Evolutionary conservation across 1,140 invertebrate genomes (phyloP).

Genomic region (Tetranychus urticae): DNA sequence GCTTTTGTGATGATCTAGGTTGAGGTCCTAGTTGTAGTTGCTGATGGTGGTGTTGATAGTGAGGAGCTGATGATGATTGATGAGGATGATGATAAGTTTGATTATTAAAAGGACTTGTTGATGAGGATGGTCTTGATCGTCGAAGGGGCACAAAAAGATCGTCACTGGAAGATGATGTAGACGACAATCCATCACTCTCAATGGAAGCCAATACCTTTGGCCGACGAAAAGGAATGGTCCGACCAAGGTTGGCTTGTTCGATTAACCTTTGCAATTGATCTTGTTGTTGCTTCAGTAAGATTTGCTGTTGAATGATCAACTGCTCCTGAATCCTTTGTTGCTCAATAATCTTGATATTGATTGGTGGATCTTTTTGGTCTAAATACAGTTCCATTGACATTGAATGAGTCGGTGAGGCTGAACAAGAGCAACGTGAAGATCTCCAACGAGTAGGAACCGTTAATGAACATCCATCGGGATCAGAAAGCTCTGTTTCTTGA

Average conservation of each 20-base stretch:
- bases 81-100: too few species aligned
- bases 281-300: neutral
- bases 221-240: neutral
- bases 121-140: too few species aligned
- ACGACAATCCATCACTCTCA: slow-evolving; percentile 15
- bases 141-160: neutral
- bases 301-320: neutral
- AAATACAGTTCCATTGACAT: neutral
- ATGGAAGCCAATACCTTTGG: slow-evolving; percentile 13
- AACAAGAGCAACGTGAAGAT: slow-evolving; percentile 6
- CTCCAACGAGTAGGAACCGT: neutral
- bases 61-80: too few species aligned
- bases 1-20: too few species aligned
- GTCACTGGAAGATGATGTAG: neutral
- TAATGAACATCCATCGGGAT: slow-evolving; percentile 14
- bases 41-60: too few species aligned
- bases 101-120: too few species aligned
- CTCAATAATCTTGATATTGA: neutral
- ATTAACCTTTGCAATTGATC: neutral
- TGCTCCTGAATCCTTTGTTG: slow-evolving; percentile 1
- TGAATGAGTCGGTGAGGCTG: slow-evolving; percentile 1
- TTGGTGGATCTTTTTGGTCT: neutral
- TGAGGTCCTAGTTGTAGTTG: too few species aligned
- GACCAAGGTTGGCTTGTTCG: neutral
- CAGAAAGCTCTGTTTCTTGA: slow-evolving; percentile 13